Evolutionary conservation across 2,797 vertebrate genomes (phyloP).

Genomic region (Hipposideros larvatus): DNA sequence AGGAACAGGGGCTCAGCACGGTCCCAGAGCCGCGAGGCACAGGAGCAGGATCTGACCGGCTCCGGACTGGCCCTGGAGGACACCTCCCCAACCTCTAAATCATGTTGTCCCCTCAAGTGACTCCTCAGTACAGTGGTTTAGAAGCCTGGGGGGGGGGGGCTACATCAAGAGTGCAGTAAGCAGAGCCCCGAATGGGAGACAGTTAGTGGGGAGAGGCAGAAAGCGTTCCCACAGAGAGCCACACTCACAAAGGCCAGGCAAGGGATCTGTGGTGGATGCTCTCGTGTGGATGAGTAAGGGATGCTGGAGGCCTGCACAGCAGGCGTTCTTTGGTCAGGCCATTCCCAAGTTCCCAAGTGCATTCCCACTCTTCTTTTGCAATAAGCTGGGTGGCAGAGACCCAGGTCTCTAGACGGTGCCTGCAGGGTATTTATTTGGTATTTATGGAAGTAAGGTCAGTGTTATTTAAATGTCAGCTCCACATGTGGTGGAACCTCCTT

Average conservation of each 20-base stretch:
- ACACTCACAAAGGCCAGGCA: background rate
- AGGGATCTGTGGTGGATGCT: background rate
- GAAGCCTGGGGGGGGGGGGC: fast-evolving
- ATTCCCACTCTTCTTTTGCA: background rate
- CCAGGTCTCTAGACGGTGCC: background rate
- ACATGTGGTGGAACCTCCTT: background rate
- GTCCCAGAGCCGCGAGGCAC: background rate
- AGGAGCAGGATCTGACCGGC: background rate
- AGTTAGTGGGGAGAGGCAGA: background rate
- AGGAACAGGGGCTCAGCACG: background rate
- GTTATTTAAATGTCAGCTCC: background rate
- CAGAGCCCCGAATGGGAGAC: background rate
- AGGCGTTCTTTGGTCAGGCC: background rate
- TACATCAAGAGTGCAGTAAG: background rate
- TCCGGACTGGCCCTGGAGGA: background rate
- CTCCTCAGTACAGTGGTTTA: background rate
- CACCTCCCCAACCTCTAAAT: background rate
- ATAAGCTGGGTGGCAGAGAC: background rate
- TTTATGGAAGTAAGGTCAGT: background rate
- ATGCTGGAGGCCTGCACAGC: background rate
- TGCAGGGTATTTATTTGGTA: background rate
- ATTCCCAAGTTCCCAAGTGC: background rate
- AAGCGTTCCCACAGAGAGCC: background rate
- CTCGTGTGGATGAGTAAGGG: background rate
- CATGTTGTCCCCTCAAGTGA: background rate